Evolutionary conservation across 2,113 vertebrate genomes (phyloP), one percentile per base, ranked within the genome.

Genomic region (mouse (Mus musculus)): DNA sequence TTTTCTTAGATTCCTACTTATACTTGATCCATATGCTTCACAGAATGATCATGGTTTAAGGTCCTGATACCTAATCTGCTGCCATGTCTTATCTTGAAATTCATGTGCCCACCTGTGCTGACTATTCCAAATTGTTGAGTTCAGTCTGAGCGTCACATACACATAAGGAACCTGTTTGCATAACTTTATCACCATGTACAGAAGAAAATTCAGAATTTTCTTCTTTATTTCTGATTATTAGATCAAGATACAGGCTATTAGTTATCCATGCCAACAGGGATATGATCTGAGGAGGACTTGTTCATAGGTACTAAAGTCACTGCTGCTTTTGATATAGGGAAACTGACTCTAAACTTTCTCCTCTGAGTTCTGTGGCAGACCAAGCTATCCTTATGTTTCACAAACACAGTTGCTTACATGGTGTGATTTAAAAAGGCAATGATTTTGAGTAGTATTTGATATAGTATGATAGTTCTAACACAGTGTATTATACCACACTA

Each of bases 11-110:
- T 11, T 36, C 24, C 1, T 93, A 4, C 85, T 91, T 12, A 69
- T 3, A 11, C 30, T 77, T 59, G 19, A 16, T 56, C 46, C 81
- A 33, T 42, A 63, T 33, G 61, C 19, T 14, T 94, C 3, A 26
- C 0, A 82, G 9, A 73, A 71, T 69, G 2, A 46, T 13, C 19
- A 39, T 14, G 12, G 12, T 36, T 49, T 63, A 30, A 1, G 28
- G 0, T 17, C 28, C 7, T 9, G 1, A 89, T 24, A 72, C 0
- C 4, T 63, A 67, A 3, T 49, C 67, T 3, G 1, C 20, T 49
- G 46, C 22, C 73, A 4, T 71, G 16, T 2, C 4, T 77, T 46
- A 17, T 28, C 3, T 73, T 17, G n/a, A 22, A 75, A 39, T 30
- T 80, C 2, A 49, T 30, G 14, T 16, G 17, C 87, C 36, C 0